phyloP scores from a whole-genome alignment of 2,113 vertebrate species.

The Otolemur garnettii region DNA sequence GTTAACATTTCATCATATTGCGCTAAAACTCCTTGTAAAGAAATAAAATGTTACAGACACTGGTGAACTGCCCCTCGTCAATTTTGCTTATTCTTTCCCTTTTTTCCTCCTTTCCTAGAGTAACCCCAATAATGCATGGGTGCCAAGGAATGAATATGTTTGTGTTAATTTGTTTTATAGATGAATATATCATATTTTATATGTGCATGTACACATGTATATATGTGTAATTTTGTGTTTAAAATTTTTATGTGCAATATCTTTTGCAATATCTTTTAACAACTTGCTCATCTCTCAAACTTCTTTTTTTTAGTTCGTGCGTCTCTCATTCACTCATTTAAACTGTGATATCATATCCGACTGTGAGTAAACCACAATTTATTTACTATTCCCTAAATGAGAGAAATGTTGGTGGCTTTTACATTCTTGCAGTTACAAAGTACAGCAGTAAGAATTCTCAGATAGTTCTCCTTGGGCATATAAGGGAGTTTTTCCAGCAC shows the following conservation, averaged over 20 bases:
- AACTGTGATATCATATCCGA: background rate
- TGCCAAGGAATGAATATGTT: background rate
- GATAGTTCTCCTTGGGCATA: conserved; percentile 40
- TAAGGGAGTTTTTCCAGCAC: background rate
- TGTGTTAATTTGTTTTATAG: background rate
- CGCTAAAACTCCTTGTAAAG: background rate
- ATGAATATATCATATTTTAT: background rate
- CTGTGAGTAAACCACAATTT: conserved; percentile 6
- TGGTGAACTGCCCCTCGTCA: background rate
- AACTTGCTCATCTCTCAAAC: background rate
- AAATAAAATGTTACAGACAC: background rate
- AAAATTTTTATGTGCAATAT: background rate
- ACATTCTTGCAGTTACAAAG: background rate
- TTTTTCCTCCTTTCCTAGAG: background rate
- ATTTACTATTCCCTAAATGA: background rate
- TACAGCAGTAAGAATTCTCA: background rate
- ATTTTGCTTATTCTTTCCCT: background rate
- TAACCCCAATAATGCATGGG: background rate
- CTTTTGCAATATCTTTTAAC: background rate
- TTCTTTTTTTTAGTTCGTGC: background rate
- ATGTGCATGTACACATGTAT: too few species aligned
- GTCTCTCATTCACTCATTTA: background rate
- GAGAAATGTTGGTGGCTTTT: background rate
- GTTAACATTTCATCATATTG: conserved; percentile 44
- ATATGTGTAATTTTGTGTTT: background rate